phyloP scores from a whole-genome alignment of 2,113 vertebrate species.

The Antigone vipio region DNA sequence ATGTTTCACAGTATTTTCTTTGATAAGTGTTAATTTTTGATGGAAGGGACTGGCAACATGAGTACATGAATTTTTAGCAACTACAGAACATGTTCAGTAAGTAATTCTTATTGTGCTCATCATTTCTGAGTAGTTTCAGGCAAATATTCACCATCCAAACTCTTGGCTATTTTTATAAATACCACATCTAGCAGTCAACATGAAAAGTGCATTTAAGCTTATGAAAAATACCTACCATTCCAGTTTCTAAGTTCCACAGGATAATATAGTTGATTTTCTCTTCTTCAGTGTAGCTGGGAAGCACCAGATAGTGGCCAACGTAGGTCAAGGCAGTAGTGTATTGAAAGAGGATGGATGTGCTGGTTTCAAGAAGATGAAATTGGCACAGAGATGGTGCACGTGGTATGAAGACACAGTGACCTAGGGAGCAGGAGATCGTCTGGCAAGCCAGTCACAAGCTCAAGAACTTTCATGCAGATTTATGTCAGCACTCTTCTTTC shows the following conservation, averaged over 20 bases:
- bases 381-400: constrained; percentile 55
- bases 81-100: background rate
- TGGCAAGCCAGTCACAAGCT: background rate
- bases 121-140: background rate
- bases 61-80: background rate
- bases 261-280: constrained; percentile 58
- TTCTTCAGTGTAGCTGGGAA: constrained; percentile 57
- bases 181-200: background rate
- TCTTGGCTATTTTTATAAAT: background rate
- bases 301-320: constrained; percentile 35
- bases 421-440: background rate
- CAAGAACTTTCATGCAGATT: background rate
- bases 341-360: constrained; percentile 58
- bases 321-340: constrained; percentile 52
- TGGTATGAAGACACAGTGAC: constrained; percentile 67
- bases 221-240: constrained; percentile 12
- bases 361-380: constrained; percentile 56
- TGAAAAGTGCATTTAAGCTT: background rate
- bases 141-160: background rate
- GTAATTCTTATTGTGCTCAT: background rate
- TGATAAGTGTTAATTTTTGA: background rate
- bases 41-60: background rate
- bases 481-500: background rate
- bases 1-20: background rate
- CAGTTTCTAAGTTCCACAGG: constrained; percentile 52